These are phyloP conservation scores for Sphinx pinastri DNA, from an alignment of 2,888 invertebrate genomes.

Conservation along the genomic window DNA sequence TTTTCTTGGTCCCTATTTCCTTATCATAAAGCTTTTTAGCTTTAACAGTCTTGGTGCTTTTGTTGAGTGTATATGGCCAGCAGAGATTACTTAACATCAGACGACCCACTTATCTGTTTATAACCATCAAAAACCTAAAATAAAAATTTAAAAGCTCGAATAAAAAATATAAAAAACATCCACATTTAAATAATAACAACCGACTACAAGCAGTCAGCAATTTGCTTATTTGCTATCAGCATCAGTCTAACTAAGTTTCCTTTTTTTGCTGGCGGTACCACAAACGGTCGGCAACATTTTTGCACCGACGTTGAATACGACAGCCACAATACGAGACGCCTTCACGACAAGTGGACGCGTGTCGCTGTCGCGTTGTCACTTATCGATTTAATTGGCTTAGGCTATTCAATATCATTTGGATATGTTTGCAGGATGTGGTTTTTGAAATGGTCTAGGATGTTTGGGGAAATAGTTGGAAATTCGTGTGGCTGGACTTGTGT, in stretches of 20 bases:
- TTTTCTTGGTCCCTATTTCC: too few relatives aligned
- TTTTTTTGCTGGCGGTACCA: constrained; percentile 40
- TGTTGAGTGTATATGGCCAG: neutral
- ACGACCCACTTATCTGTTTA: neutral
- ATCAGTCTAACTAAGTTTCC: constrained; percentile 28
- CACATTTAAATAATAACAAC: neutral
- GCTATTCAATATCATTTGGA: constrained; percentile 28
- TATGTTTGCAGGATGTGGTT: neutral
- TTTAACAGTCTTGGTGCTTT: too few relatives aligned
- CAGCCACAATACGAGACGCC: constrained; percentile 69
- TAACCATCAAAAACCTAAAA: neutral
- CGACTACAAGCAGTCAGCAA: neutral
- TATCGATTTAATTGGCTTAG: constrained; percentile 42
- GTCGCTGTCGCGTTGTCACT: constrained; percentile 36
- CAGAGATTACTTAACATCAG: neutral
- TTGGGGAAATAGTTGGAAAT: neutral
- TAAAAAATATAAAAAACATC: neutral
- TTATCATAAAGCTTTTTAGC: too few relatives aligned
- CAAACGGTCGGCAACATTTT: constrained; percentile 58
- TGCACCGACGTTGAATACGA: constrained; percentile 59
- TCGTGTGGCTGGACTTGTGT: neutral
- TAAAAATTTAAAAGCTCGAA: neutral
- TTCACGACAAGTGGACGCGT: constrained; percentile 51
- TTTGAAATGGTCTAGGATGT: neutral
- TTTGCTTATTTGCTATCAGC: constrained; percentile 29